phyloP scores from a whole-genome alignment of 2,797 vertebrate species.

The Centropyge bicolor region DNA sequence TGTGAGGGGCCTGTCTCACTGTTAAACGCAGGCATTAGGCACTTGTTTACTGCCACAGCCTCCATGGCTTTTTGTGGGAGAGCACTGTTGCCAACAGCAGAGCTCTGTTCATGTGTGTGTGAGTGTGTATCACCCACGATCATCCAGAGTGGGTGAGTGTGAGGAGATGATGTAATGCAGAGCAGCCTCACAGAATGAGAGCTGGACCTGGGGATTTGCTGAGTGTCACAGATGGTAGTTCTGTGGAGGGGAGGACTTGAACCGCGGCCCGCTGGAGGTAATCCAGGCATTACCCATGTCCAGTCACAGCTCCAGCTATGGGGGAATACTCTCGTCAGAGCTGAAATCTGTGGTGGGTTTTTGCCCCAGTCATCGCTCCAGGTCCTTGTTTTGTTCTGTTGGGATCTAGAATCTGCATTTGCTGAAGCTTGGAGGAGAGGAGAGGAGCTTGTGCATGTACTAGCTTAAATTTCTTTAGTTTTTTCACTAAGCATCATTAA shows the following conservation, averaged over 20 bases:
- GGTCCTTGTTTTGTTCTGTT: not conserved
- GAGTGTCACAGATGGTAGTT: slow-evolving; percentile 75
- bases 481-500: not conserved
- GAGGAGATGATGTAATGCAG: slow-evolving; percentile 67
- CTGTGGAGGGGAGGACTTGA: slow-evolving; percentile 48
- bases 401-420: not conserved
- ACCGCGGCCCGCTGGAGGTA: slow-evolving; percentile 52
- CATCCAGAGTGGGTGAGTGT: slow-evolving; percentile 36
- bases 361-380: not conserved
- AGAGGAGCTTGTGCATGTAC: not conserved
- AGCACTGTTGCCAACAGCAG: slow-evolving; percentile 22
- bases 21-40: not conserved
- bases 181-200: slow-evolving; percentile 41
- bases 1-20: not conserved
- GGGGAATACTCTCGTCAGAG: slow-evolving; percentile 35
- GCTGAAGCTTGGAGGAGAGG: not conserved
- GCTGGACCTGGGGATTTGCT: slow-evolving; percentile 68
- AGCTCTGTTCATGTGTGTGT: not conserved
- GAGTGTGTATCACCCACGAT: slow-evolving; percentile 36
- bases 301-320: slow-evolving; percentile 39
- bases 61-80: slow-evolving; percentile 17
- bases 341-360: slow-evolving; percentile 8
- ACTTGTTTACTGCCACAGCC: not conserved
- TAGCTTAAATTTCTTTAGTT: not conserved
- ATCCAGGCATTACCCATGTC: slow-evolving; percentile 67